Base-by-base conservation (phyloP, 23 tunicate species). In the Phallusia fumigata region DNA sequence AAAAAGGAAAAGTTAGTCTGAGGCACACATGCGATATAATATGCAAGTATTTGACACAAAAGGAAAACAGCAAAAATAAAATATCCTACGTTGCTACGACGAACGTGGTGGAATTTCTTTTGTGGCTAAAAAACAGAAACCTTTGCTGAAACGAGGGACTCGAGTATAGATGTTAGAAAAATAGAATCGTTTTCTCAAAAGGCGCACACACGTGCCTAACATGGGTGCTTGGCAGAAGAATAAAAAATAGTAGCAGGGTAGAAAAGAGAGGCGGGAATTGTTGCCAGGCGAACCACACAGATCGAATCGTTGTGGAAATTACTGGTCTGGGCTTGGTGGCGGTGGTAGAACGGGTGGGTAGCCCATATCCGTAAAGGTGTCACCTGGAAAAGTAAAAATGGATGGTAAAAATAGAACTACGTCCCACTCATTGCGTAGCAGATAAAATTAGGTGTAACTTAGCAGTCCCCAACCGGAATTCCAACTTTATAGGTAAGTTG, bases 1-100 rank as follows among this genome's bases (percentile, higher is more conserved):
- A 24, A 58, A 58, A 21, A 8, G 69, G 13, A 8, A 58, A 58
- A 16, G 11, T 58, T 6, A 13, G 11, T 58, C 16, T 8, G 16
- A 13, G 69, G 69, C 69, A 58, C 69, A 58, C 16, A 58, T 58
- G 28, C 11, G 69, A 22, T 58, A 58, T 58, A 58, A 22, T 58
- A 24, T 22, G 69, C 69, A 24, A 58, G 69, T 58, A 58, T 58
- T 58, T 58, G 69, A 58, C 69, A 58, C 69, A 58, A 24, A 58
- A 24, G 13, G 28, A 58, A 58, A 58, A 40, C 47, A 3, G 47
- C 5, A 40, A 40, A 40, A 40, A 40, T 40, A 40, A 40, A 40
- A 40, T 40, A 40, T 40, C 47, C 47, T 40, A 40, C 47, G 47
- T 40, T 40, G 47, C 47, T 40, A 40, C 8, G 47, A 5, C 47